Evolutionary conservation across 2,113 vertebrate species (phyloP).

Genomic region (Chaetops frenatus): DNA sequence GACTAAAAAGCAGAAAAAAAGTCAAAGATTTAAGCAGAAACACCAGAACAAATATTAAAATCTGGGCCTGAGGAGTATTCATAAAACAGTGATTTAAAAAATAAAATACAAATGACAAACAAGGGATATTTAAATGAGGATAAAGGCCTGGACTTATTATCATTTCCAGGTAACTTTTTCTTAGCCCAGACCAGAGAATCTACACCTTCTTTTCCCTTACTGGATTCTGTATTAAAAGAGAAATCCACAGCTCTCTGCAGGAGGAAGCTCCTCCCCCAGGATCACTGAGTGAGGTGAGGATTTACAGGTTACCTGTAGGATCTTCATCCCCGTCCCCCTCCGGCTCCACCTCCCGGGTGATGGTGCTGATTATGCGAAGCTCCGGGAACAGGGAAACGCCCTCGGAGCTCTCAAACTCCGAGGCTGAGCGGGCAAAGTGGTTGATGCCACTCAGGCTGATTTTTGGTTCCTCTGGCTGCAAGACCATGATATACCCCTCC

Average conservation of each 20-base stretch:
- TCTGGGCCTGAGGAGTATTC: neutral
- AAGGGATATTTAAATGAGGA: neutral
- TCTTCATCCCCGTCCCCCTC: constrained; percentile 86
- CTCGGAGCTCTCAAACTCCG: constrained; percentile 88
- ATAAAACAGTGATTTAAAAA: neutral
- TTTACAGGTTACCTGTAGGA: constrained; percentile 86
- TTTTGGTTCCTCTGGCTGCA: constrained; percentile 95
- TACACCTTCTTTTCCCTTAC: neutral
- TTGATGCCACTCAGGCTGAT: constrained; percentile 95
- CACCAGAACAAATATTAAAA: neutral
- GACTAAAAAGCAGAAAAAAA: constrained; percentile 69
- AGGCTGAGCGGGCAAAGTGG: constrained; percentile 94
- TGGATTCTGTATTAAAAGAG: no score
- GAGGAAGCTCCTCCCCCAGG: neutral
- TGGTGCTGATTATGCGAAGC: constrained; percentile 94
- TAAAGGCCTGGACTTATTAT: neutral
- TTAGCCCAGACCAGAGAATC: neutral
- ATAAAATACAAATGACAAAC: neutral
- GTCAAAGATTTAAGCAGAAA: neutral
- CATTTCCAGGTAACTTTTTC: neutral
- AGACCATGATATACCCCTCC: constrained; percentile 89
- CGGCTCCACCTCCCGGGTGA: constrained; percentile 88
- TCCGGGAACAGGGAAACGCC: constrained; percentile 92
- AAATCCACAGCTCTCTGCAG: rapidly evolving
- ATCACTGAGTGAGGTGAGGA: neutral